Base-by-base conservation (phyloP, 1,140 invertebrate genomes). In the Caenorhabditis elegans region DNA sequence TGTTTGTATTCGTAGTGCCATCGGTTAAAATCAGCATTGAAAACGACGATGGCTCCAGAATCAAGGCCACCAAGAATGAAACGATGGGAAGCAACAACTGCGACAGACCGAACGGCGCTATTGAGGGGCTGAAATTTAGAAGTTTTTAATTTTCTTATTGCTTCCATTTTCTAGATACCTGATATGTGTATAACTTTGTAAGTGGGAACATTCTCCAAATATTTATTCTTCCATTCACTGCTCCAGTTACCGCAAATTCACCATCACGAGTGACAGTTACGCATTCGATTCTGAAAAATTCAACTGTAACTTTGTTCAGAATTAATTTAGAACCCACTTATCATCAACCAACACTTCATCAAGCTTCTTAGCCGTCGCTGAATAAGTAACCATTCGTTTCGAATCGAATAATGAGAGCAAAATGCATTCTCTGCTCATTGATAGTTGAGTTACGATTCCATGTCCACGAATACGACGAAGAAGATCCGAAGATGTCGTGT, bases 11-110 rank as follows among this genome's bases (percentile, higher is more conserved):
- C 82, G 34, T 77, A 96, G 91, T 98, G 97, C 97, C 97, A 99
- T 89, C 96, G 93, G 91, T 98, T 99, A 92, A 99, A 99, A 91
- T 99, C 97, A 89, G 98, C 97, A 92, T 98, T 96, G 91, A 98
- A 98, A 85, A 99, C 96, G 49, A 98, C 95, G 79, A 99, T 94
- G 22, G 96, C 97, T 46, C 98, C 98, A 85, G 97, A 97, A 22
- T 96, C 95, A 31, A 99, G 91, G 83, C 97, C 97, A 85, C 96
- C 96, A 85, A 99, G 91, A 65, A 99, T 92, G 92, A 98, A 98
- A 90, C 96, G 98, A 90, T 89, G 88, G 76, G 87, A 88, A 15
- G 86, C 87, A n/a, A 87, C 85, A 34, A 89, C 70, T 17, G 88
- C 85, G 43, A 89, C 79, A 39, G 83, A 88, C 19, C 85, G 79